Percentiles rank a stretch among this genome's conserved stretches.
Evolutionary conservation across 2,113 vertebrate species (phyloP).

Genomic region (Hippocampus comes): DNA sequence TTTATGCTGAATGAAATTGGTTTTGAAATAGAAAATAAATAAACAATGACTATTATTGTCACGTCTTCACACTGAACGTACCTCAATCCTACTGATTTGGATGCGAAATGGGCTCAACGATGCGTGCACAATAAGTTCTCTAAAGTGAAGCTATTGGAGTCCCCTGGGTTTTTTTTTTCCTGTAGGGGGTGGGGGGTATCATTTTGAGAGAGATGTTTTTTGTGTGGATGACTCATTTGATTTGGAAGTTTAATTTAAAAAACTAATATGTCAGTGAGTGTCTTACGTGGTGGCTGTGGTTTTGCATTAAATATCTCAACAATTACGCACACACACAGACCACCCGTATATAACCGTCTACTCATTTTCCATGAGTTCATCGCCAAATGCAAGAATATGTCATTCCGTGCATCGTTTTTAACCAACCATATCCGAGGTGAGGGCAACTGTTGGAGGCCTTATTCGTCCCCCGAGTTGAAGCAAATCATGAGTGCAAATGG

Average conservation of each 20-base stretch:
- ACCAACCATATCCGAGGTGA: conserved; percentile 41
- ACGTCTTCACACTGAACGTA: too few species aligned
- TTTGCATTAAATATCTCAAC: conserved; percentile 25
- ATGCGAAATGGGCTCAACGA: too few species aligned
- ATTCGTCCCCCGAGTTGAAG: conserved; percentile 47
- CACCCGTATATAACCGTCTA: conserved; percentile 41
- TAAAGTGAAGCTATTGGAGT: background rate
- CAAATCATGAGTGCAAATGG: conserved; percentile 55
- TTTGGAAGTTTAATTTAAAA: too few species aligned
- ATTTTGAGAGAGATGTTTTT: background rate
- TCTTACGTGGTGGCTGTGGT: background rate
- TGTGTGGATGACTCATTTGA: too few species aligned
- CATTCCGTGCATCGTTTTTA: conserved; percentile 42
- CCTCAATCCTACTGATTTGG: too few species aligned
- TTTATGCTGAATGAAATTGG: too few species aligned
- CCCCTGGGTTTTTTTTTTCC: background rate
- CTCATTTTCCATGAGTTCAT: conserved; percentile 65
- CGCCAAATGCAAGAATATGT: conserved; percentile 30
- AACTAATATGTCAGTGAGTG: background rate
- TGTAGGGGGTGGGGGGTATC: background rate
- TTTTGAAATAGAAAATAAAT: too few species aligned
- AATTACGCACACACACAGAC: conserved; percentile 15
- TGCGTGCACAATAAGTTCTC: background rate
- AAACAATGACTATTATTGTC: too few species aligned
- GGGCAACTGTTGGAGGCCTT: conserved; percentile 42